A percentile compares a stretch with the other conserved stretches of the same genome.
These are phyloP conservation scores for Propithecus coquereli DNA, from an alignment of 2,113 vertebrate genomes.

Conservation along the genomic window DNA sequence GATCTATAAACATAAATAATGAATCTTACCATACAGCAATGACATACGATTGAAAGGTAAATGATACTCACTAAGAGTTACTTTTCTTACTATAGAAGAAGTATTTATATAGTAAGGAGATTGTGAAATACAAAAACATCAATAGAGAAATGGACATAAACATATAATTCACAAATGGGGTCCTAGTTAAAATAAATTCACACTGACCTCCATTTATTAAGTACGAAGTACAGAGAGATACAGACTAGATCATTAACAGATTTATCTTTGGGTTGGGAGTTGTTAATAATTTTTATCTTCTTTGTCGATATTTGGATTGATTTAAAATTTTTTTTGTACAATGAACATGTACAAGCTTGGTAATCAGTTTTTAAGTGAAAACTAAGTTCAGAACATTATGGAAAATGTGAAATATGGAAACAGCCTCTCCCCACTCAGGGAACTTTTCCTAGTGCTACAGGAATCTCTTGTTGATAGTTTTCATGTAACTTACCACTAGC, in stretches of 20 bases:
- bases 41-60: not conserved
- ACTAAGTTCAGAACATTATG: conserved; percentile 12
- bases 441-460: not conserved
- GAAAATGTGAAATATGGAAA: conserved; percentile 38
- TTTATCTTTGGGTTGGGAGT: conserved; percentile 1
- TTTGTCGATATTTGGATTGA: not conserved
- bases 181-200: conserved; percentile 10
- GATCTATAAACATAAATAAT: not conserved
- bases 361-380: conserved; percentile 32
- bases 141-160: conserved; percentile 19
- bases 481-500: not conserved
- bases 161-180: not conserved
- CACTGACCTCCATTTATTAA: not conserved
- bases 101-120: not conserved
- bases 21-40: not conserved
- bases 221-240: not conserved
- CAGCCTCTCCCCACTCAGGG: not conserved
- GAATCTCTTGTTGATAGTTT: not conserved
- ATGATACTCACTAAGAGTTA: not conserved
- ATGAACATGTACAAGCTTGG: not conserved
- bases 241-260: not conserved
- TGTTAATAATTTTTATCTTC: not conserved
- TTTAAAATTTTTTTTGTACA: not conserved
- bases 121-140: conserved; percentile 39
- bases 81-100: not conserved